Conservation (phyloP, 2,888 invertebrate genomes). For the Chalcosyrphus nemorum region DNA sequence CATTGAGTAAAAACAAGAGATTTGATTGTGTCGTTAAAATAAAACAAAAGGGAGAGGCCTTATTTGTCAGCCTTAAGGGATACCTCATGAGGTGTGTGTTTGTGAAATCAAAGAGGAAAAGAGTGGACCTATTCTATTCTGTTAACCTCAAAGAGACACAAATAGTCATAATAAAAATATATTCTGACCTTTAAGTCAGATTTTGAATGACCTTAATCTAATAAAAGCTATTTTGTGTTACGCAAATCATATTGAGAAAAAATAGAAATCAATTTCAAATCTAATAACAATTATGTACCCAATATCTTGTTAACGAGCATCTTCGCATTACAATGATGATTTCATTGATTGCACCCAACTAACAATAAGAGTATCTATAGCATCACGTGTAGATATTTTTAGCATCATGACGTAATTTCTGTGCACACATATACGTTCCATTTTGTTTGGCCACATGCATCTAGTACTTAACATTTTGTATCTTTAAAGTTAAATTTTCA, state of each 20-base stretch:
- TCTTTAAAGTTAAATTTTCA: constrained; percentile 4
- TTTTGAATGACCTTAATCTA: neutral
- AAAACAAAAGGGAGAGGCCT: neutral
- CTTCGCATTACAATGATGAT: constrained; percentile 38
- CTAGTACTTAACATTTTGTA: neutral
- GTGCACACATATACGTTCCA: constrained; percentile 26
- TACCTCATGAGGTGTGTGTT: neutral
- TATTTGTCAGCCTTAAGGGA: neutral
- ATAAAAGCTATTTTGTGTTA: neutral
- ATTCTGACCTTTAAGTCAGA: neutral
- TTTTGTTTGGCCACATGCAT: neutral
- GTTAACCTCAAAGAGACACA: no score
- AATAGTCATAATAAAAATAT: neutral
- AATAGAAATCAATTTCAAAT: constrained; percentile 35
- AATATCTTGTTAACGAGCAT: constrained; percentile 28
- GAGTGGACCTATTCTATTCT: neutral
- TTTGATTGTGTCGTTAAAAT: neutral
- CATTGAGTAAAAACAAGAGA: neutral
- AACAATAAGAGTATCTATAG: constrained; percentile 29
- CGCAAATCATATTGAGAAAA: constrained; percentile 8
- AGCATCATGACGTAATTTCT: constrained; percentile 64
- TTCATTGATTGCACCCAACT: constrained; percentile 49
- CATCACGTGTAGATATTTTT: constrained; percentile 56
- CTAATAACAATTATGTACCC: constrained; percentile 23
- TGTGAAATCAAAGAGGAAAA: neutral